These are phyloP conservation scores for Galeopterus variegatus DNA, from an alignment of 2,113 vertebrate genomes.

Conservation along the genomic window DNA sequence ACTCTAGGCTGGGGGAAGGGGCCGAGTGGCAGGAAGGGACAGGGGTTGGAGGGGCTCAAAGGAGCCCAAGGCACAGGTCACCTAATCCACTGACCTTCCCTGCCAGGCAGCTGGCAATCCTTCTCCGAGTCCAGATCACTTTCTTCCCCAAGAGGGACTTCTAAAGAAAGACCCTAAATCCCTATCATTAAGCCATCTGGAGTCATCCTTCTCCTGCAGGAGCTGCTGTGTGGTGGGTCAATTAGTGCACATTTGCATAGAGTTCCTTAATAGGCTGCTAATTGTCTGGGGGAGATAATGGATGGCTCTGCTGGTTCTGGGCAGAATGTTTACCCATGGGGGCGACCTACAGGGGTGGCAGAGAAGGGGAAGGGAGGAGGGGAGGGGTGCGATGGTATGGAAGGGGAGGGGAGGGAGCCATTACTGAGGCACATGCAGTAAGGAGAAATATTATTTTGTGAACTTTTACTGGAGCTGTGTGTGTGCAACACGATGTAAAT, in stretches of 20 bases:
- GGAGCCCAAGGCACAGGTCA: neutral
- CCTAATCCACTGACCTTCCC: neutral
- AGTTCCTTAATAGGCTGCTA: constrained; percentile 88
- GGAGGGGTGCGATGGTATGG: neutral
- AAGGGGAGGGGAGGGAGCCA: neutral
- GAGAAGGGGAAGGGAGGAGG: accelerated
- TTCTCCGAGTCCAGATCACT: neutral
- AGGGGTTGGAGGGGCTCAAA: accelerated
- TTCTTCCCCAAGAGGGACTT: neutral
- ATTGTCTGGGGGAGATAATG: constrained; percentile 88
- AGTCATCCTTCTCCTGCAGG: constrained; percentile 83
- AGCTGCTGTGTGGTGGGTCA: constrained; percentile 84
- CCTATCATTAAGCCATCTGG: constrained; percentile 88
- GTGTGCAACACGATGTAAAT: neutral
- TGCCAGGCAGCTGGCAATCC: constrained; percentile 17
- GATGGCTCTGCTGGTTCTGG: constrained; percentile 59
- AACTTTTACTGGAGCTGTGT: neutral
- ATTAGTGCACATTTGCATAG: constrained; percentile 88
- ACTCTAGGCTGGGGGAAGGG: neutral
- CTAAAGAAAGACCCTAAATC: constrained; percentile 82
- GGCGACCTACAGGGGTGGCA: neutral
- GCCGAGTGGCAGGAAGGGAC: neutral
- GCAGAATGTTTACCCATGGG: constrained; percentile 75
- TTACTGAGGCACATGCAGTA: neutral
- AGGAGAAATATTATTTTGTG: neutral